Evolutionary conservation across 37 sponge, comb jelly and placozoan genomes (phyloP).

Genomic region (Chondrilla cf. caribensis): DNA sequence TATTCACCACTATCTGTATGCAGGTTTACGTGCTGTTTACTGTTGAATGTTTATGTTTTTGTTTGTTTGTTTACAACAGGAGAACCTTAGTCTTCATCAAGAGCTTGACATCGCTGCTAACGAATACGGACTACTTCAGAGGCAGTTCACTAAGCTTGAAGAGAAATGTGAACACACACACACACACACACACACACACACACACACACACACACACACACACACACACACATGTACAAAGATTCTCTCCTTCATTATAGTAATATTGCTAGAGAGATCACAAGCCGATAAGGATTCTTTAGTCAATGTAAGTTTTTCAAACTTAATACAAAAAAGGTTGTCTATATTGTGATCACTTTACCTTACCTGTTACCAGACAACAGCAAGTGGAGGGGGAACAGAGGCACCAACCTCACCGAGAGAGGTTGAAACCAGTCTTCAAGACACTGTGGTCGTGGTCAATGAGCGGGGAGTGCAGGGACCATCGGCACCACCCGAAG

Average conservation of each 20-base stretch:
- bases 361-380: too few relatives aligned
- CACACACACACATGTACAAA: too few relatives aligned
- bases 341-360: too few relatives aligned
- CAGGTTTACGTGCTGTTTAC: background rate
- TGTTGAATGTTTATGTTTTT: background rate
- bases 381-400: too few relatives aligned
- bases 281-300: too few relatives aligned
- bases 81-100: background rate
- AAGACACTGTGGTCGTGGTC: background rate
- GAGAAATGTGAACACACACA: background rate
- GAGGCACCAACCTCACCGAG: too few relatives aligned
- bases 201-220: too few relatives aligned
- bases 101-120: background rate
- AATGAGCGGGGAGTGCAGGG: background rate
- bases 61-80: background rate
- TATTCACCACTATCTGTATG: background rate
- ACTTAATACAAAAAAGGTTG: too few relatives aligned
- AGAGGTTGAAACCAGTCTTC: background rate
- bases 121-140: background rate
- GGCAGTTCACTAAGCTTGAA: background rate
- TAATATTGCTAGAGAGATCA: too few relatives aligned
- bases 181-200: background rate
- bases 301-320: too few relatives aligned
- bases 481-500: background rate
- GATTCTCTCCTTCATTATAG: too few relatives aligned